Base-by-base conservation (phyloP, 2,113 vertebrate genomes). In the Theristicus caerulescens region DNA sequence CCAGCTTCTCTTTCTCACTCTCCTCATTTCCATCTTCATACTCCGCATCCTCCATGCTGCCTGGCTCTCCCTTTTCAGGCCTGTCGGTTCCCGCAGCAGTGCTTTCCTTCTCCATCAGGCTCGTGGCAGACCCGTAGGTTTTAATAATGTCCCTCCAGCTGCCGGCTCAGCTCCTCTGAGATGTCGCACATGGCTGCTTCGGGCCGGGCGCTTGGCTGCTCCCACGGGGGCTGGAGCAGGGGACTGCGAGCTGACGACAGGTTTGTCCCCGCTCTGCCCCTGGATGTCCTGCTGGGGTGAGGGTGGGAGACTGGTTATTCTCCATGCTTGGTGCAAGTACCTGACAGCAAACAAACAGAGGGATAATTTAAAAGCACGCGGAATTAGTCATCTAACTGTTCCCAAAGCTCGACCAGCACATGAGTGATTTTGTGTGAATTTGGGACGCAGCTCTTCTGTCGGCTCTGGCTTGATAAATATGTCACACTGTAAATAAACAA, bases 91-190 rank as follows among this genome's bases (percentile, higher is more conserved):
- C 65, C 6, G 90, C 66, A 19, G 74, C 1, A 9, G 80, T 3
- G 4, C 58, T 93, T 91, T 97, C 97, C 31, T 90, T 95, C 76
- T 98, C 99, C 70, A 94, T 66, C 29, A 98, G 47, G 32, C 85
- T 74, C 0, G 64, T 81, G 3, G 98, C 97, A 15, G 98, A 98
- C 22, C 98, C 98, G 0, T 99, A 98, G 5, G 96, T 98, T 79
- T 97, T 98, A 91, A 99, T 98, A 91, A 99, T 99, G 95, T 99
- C 99, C 99, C 90, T 99, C 98, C 96, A 99, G 98, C 86, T 98
- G 98, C 38, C 88, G 95, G 73, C 89, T 97, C 94, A 99, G 73
- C 95, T 98, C 99, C 86, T 99, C 98, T 1, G 99, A 98, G 88
- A 98, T 96, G 81, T 98, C 98, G 0, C 94, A 93, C 13, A 22